Evolutionary conservation across 2,888 invertebrate species (phyloP), one percentile per base, ranked within the genome.

Genomic region (Synergus laeviventris): DNA sequence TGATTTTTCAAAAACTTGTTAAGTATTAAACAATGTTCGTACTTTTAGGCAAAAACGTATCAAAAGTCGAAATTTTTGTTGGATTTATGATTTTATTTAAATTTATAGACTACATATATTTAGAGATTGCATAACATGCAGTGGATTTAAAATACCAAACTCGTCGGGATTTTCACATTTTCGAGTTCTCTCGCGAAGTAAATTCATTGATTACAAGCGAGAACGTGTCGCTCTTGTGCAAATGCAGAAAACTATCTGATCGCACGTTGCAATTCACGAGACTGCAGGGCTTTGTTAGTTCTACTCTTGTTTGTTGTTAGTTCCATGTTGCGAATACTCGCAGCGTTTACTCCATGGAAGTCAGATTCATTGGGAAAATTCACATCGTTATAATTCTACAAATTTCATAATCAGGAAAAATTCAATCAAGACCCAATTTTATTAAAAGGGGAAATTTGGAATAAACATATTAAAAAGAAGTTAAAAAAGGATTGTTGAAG

Each of bases 251-350:
- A 49, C 70, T 70, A 70, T 70, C 49, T 70, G 70, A 70, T 70
- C 49, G 42, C n/a, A 31, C 45, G 49, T 70, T 70, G n/a, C 70
- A 70, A 70, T 70, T 70, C 70, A 70, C 36, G 49, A 49, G 70
- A 49, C 49, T 49, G 45, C n/a, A 14, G 49, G 49, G 45, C 70
- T 70, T 70, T 70, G 70, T 70, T 70, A 31, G 49, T 70, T 70
- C 31, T 11, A 16, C n/a, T 70, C 49, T 24, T 70, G 70, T 70
- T 70, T 70, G n/a, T 70, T n/a, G n/a, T n/a, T n/a, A n/a, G n/a
- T n/a, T n/a, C n/a, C n/a, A n/a, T n/a, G n/a, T n/a, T n/a, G n/a
- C 45, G 70, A 70, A 70, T 70, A 49, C 56, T 49, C 49, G 24
- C 21, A 45, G 21, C 70, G 31, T 49, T 31, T 16, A 16, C n/a